phyloP scores from a whole-genome alignment of 1,140 invertebrate genomes.

The Dinoponera quadriceps region DNA sequence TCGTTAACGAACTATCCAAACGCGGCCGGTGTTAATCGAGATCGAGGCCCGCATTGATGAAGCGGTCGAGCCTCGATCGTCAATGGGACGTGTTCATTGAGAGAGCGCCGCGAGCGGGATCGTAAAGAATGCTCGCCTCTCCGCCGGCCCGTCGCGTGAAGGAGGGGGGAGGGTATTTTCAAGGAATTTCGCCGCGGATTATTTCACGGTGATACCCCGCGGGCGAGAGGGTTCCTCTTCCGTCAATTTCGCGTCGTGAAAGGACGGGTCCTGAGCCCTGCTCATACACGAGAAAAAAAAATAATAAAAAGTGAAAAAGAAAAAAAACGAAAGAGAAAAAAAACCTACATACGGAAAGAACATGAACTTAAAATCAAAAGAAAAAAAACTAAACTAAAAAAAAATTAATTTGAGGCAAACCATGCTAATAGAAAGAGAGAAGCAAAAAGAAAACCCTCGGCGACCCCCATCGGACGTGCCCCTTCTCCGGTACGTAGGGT shows the following conservation, averaged over 20 bases:
- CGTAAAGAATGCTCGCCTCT: conserved; percentile 39
- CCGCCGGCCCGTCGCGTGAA: background rate
- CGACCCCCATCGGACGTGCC: too few relatives aligned
- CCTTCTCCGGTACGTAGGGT: too few relatives aligned
- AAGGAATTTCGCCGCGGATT: conserved; percentile 40
- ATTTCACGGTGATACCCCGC: conserved; percentile 34
- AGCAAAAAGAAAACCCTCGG: too few relatives aligned
- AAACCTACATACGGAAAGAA: too few relatives aligned
- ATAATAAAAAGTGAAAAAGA: too few relatives aligned
- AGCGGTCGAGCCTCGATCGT: conserved; percentile 25
- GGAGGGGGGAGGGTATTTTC: conserved; percentile 16
- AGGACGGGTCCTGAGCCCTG: conserved; percentile 57
- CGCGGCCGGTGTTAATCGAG: background rate
- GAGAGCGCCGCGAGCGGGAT: conserved; percentile 38
- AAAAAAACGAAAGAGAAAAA: too few relatives aligned
- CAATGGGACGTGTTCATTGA: conserved; percentile 56
- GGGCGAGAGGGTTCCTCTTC: conserved; percentile 50
- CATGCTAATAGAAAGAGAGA: too few relatives aligned
- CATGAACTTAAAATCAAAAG: too few relatives aligned
- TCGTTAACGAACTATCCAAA: background rate
- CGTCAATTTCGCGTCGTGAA: conserved; percentile 58
- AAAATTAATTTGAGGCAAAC: too few relatives aligned
- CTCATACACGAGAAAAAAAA: too few relatives aligned
- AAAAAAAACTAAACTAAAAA: too few relatives aligned
- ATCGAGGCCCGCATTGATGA: conserved; percentile 16